Conservation (phyloP, 2,113 vertebrate genomes). For the Cyprinodon tularosa region DNA sequence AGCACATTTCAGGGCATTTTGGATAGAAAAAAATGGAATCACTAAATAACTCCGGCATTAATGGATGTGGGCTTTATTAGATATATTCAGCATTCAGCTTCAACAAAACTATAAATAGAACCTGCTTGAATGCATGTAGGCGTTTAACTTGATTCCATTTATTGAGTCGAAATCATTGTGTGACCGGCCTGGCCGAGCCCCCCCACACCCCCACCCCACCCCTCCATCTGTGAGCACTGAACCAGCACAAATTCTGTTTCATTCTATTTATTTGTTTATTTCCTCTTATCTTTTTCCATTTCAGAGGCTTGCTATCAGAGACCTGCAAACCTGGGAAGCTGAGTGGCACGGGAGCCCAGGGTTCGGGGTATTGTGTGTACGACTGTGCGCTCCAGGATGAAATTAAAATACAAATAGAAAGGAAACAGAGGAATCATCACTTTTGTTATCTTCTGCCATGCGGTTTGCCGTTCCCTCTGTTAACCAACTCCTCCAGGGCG, state of each 20-base stretch:
- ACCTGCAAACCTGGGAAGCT: slow-evolving; percentile 76
- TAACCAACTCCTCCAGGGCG: slow-evolving; percentile 71
- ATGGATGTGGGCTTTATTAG: slow-evolving; percentile 71
- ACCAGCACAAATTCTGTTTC: slow-evolving; percentile 79
- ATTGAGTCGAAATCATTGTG: slow-evolving; percentile 61
- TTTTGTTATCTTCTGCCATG: slow-evolving; percentile 73
- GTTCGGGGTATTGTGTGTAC: slow-evolving; percentile 46
- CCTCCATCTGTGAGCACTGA: slow-evolving; percentile 70
- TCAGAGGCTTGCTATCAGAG: slow-evolving; percentile 77
- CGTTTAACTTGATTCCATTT: slow-evolving; percentile 68
- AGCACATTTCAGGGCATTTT: slow-evolving; percentile 35
- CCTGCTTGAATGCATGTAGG: slow-evolving; percentile 69
- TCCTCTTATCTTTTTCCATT: slow-evolving; percentile 80
- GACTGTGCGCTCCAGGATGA: slow-evolving; percentile 59
- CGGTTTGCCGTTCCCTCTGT: slow-evolving; percentile 67
- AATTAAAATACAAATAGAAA: slow-evolving; percentile 80
- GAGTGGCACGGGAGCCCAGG: slow-evolving; percentile 67
- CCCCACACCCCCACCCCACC: slow-evolving; percentile 30
- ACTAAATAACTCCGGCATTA: slow-evolving; percentile 46
- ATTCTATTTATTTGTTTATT: slow-evolving; percentile 82
- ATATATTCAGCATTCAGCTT: slow-evolving; percentile 57
- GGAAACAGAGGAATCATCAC: slow-evolving; percentile 77
- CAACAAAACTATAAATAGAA: slow-evolving; percentile 68
- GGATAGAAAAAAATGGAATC: slow-evolving; percentile 56
- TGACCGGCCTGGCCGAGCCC: slow-evolving; percentile 44